phyloP scores from a whole-genome alignment of 1,140 invertebrate species.

The Tigriopus japonicus region DNA sequence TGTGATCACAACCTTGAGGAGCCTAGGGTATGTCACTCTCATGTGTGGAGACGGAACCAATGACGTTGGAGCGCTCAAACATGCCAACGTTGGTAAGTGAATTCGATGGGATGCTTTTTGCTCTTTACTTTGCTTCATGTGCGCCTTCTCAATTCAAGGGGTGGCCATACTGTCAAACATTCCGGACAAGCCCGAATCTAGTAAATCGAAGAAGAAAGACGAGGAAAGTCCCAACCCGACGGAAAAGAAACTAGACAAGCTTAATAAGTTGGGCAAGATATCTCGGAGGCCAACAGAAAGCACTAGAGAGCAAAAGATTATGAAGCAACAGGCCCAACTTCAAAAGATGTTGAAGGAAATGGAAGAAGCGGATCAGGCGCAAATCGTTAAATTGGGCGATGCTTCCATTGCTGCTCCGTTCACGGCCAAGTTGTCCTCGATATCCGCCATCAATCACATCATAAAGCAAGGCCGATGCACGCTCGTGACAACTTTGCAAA shows the following conservation, averaged over 20 bases:
- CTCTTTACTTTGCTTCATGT: not conserved
- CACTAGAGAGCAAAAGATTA: not conserved
- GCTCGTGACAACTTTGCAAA: conserved; percentile 93
- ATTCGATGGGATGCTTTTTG: too few species aligned
- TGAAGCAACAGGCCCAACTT: conserved; percentile 32
- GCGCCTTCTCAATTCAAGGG: not conserved
- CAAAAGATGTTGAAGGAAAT: conserved; percentile 68
- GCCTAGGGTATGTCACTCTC: conserved; percentile 66
- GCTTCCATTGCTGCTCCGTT: conserved; percentile 98
- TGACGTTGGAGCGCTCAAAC: conserved; percentile 98
- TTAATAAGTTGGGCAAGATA: not conserved
- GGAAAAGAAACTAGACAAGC: not conserved
- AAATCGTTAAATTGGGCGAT: conserved; percentile 82
- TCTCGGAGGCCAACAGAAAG: not conserved
- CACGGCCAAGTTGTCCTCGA: conserved; percentile 90
- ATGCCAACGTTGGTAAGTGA: conserved; percentile 68
- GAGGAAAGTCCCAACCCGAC: too few species aligned
- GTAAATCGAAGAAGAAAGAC: not conserved
- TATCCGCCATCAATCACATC: conserved; percentile 55
- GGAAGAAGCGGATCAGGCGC: conserved; percentile 66
- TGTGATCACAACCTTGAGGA: conserved; percentile 72
- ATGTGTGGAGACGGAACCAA: conserved; percentile 99
- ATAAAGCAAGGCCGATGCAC: conserved; percentile 73
- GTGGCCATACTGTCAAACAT: not conserved
- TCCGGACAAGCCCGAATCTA: not conserved